These are phyloP conservation scores for Dendroctonus ponderosae DNA, from an alignment of 1,140 invertebrate species.

Conservation along the genomic window DNA sequence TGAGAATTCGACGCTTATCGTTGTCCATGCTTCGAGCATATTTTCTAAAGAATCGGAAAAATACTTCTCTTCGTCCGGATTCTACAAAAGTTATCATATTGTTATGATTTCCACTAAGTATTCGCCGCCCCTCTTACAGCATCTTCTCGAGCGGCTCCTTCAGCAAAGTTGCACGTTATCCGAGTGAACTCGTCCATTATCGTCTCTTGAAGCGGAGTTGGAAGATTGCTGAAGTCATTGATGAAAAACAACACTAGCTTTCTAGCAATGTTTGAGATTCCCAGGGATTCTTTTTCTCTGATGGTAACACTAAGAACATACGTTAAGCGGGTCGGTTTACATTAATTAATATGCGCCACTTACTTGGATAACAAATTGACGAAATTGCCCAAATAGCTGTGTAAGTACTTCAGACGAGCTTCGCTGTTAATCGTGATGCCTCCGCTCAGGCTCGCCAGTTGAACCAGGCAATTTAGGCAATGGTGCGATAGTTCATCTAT, in stretches of 20 bases:
- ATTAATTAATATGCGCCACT: conserved; percentile 3
- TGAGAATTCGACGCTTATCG: conserved; percentile 58
- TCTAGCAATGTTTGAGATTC: conserved; percentile 65
- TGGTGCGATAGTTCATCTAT: conserved; percentile 73
- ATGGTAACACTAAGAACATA: conserved; percentile 57
- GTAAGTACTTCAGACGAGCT: conserved; percentile 66
- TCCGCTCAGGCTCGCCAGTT: conserved; percentile 77
- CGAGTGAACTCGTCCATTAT: conserved; percentile 65
- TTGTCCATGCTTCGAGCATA: conserved; percentile 78
- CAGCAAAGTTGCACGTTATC: conserved; percentile 73
- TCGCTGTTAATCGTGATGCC: conserved; percentile 61
- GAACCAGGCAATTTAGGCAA: conserved; percentile 76
- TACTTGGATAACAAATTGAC: conserved; percentile 62
- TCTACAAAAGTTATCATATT: conserved; percentile 37
- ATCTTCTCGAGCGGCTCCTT: conserved; percentile 73
- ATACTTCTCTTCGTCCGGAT: conserved; percentile 62
- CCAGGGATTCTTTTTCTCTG: conserved; percentile 62
- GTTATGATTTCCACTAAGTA: not conserved
- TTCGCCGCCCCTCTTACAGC: conserved; percentile 53
- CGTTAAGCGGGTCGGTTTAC: no score
- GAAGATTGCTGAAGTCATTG: conserved; percentile 53
- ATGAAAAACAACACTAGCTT: conserved; percentile 67
- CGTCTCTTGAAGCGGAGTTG: conserved; percentile 50
- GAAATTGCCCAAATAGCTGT: conserved; percentile 68
- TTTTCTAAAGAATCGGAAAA: conserved; percentile 79